phyloP scores from a whole-genome alignment of 2,797 vertebrate species.

The Artibeus jamaicensis region DNA sequence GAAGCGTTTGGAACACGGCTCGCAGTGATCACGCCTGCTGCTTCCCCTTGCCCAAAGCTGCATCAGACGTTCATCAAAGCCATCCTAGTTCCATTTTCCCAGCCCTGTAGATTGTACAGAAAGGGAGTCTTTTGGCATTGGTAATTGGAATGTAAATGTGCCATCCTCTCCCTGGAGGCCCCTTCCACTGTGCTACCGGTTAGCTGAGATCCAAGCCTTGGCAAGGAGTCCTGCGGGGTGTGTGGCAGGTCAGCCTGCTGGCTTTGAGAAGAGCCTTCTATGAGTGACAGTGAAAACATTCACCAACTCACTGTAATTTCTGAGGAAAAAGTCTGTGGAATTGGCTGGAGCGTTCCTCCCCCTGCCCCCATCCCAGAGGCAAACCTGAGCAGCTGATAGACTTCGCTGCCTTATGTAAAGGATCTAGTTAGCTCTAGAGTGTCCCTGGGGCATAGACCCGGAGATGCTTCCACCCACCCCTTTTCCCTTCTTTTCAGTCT shows the following conservation, averaged over 20 bases:
- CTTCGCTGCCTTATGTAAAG: not conserved
- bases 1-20: not conserved
- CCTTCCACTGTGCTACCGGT: not conserved
- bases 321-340: not conserved
- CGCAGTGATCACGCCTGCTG: not conserved
- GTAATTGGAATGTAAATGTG: not conserved
- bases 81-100: not conserved
- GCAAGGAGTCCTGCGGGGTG: not conserved
- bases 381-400: not conserved
- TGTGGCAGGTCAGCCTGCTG: not conserved
- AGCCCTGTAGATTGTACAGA: not conserved
- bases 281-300: not conserved
- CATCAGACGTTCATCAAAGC: not conserved
- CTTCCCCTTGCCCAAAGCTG: not conserved
- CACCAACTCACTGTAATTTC: not conserved
- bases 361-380: not conserved
- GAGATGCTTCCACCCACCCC: not conserved
- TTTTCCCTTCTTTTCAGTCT: not conserved
- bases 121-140: not conserved
- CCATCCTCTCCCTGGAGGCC: not conserved
- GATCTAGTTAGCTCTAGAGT: not conserved
- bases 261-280: not conserved
- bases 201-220: not conserved
- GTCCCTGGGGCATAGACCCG: not conserved
- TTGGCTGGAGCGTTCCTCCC: not conserved